Conservation (phyloP, 2,113 vertebrate genomes). For the Misgurnus mizolepis region DNA sequence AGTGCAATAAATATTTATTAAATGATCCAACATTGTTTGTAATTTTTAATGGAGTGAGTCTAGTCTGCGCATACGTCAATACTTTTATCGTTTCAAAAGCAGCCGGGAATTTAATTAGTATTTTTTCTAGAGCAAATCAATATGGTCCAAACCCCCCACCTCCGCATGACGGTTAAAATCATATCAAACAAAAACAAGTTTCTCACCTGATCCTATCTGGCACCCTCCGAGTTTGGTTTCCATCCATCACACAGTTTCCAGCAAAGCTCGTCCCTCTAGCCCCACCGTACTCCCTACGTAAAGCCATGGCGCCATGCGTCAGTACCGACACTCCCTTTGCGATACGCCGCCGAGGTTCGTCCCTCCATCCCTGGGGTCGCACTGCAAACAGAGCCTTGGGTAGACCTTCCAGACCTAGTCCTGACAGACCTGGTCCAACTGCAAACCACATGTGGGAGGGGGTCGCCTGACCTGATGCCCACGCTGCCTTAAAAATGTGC, state of each 20-base stretch:
- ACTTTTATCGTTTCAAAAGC: not conserved
- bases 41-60: not conserved
- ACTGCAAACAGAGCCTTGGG: slow-evolving; percentile 88
- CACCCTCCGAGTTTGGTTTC: slow-evolving; percentile 78
- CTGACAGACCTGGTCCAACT: slow-evolving; percentile 84
- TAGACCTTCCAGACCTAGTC: slow-evolving; percentile 80
- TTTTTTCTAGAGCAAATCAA: too few relatives aligned
- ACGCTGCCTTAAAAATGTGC: slow-evolving; percentile 83
- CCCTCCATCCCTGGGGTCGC: slow-evolving; percentile 89
- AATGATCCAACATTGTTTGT: not conserved
- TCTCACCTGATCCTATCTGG: slow-evolving; percentile 83
- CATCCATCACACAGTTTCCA: slow-evolving; percentile 83
- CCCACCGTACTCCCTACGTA: slow-evolving; percentile 81
- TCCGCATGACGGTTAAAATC: too few relatives aligned
- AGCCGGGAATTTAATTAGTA: not conserved
- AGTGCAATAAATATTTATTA: slow-evolving; percentile 18
- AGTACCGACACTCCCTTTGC: slow-evolving; percentile 89
- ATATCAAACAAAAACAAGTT: slow-evolving; percentile 50
- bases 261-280: slow-evolving; percentile 78
- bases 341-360: slow-evolving; percentile 83
- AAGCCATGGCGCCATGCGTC: slow-evolving; percentile 87
- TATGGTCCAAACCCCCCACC: too few relatives aligned
- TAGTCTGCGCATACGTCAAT: not conserved
- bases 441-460: slow-evolving; percentile 93
- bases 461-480: slow-evolving; percentile 81